Conservation (phyloP, 1,140 invertebrate species). For the Drosophila cardini region DNA sequence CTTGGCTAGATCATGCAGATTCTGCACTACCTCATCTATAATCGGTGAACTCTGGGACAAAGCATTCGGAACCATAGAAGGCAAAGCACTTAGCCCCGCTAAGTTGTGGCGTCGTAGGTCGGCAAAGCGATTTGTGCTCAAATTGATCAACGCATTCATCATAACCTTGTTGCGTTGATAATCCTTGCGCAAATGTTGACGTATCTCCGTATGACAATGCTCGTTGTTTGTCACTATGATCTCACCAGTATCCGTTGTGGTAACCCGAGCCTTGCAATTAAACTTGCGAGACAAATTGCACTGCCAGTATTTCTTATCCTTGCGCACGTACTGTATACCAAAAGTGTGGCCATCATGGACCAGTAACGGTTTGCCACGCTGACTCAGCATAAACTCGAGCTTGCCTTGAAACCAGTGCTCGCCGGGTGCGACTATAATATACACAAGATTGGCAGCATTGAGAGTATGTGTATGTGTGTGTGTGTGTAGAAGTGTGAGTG, state of each 20-base stretch:
- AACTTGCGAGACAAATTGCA: conserved; percentile 84
- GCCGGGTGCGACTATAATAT: conserved; percentile 83
- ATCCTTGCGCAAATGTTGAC: conserved; percentile 83
- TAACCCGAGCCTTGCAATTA: conserved; percentile 84
- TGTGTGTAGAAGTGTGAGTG: conserved; percentile 11
- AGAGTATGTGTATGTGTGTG: conserved; percentile 29
- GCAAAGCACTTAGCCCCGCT: conserved; percentile 35
- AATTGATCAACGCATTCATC: conserved; percentile 81
- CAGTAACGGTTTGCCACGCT: conserved; percentile 83
- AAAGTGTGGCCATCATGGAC: conserved; percentile 84
- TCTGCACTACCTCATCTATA: conserved; percentile 71
- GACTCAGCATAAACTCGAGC: conserved; percentile 84
- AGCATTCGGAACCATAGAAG: conserved; percentile 50
- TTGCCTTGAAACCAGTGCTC: conserved; percentile 84
- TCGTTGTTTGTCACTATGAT: conserved; percentile 85
- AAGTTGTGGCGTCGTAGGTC: conserved; percentile 64
- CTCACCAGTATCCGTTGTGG: conserved; percentile 84
- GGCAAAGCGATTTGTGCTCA: conserved; percentile 62
- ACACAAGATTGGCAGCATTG: conserved; percentile 68
- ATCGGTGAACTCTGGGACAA: conserved; percentile 57
- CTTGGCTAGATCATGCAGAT: conserved; percentile 73
- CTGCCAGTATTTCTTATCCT: conserved; percentile 85
- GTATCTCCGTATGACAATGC: conserved; percentile 84
- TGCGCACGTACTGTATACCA: conserved; percentile 84
- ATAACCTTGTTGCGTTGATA: conserved; percentile 84